These are phyloP conservation scores for Pogonocherus hispidulus DNA, from an alignment of 2,888 invertebrate species.

Conservation along the genomic window DNA sequence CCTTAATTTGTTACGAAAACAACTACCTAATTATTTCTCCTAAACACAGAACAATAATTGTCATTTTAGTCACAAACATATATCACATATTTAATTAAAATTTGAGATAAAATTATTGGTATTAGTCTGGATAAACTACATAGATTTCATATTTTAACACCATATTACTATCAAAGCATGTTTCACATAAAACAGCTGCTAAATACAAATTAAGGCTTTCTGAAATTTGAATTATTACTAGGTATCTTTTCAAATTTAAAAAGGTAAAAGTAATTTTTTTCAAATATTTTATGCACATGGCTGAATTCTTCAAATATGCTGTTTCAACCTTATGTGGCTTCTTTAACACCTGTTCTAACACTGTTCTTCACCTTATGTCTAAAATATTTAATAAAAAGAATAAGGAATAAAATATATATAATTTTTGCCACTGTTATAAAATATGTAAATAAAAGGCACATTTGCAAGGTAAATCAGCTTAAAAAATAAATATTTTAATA, in stretches of 20 bases:
- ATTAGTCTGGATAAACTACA: no score
- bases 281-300: not conserved
- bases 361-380: not conserved
- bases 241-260: no score
- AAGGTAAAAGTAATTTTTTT: no score
- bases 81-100: not conserved
- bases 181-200: not conserved
- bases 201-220: not conserved
- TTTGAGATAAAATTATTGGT: not conserved
- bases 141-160: not conserved
- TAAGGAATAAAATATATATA: conserved; percentile 7
- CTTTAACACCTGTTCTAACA: not conserved
- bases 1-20: no score
- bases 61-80: not conserved
- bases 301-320: not conserved
- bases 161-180: not conserved
- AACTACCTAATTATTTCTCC: no score
- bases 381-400: not conserved
- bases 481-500: conserved; percentile 23
- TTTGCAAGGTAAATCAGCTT: conserved; percentile 26
- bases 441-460: conserved; percentile 15
- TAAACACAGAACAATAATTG: no score
- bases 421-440: not conserved
- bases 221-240: not conserved
- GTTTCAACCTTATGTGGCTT: not conserved